Conservation (phyloP, 2,888 invertebrate species). For the Galeopsomyia nigrocyanea region DNA sequence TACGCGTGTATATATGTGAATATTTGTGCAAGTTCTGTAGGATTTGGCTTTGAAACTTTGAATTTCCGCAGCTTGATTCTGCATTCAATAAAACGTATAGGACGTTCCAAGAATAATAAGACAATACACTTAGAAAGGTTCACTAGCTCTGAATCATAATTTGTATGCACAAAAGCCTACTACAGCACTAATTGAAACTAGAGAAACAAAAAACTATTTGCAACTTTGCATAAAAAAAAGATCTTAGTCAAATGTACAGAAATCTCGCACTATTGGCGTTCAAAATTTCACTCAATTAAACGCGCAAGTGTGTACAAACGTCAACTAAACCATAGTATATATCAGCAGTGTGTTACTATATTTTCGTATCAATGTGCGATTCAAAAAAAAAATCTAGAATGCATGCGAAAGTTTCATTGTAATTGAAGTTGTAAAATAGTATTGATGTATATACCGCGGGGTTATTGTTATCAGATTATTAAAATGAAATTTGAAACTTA, state of each 20-base stretch:
- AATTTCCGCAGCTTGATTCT: background rate
- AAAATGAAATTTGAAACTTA: slow-evolving; percentile 57
- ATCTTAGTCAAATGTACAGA: slow-evolving; percentile 18
- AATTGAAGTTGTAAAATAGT: slow-evolving; percentile 62
- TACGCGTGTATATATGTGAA: slow-evolving; percentile 41
- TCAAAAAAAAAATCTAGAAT: slow-evolving; percentile 28
- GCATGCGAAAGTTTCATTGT: slow-evolving; percentile 33
- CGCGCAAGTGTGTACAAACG: background rate
- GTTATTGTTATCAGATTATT: slow-evolving; percentile 67
- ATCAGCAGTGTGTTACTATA: slow-evolving; percentile 18
- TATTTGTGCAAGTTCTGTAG: slow-evolving; percentile 23
- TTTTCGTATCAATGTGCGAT: slow-evolving; percentile 26
- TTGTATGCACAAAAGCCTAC: slow-evolving; percentile 28
- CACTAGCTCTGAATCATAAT: slow-evolving; percentile 21
- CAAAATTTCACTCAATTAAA: background rate
- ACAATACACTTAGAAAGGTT: slow-evolving; percentile 30
- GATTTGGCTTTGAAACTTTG: slow-evolving; percentile 25
- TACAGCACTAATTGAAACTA: background rate
- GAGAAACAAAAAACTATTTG: no score
- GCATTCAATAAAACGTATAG: no score
- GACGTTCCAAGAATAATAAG: slow-evolving; percentile 22
- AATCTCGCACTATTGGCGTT: slow-evolving; percentile 19
- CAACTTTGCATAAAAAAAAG: no score
- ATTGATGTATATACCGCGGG: slow-evolving; percentile 66
- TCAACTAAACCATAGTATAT: slow-evolving; percentile 2